phyloP scores from a whole-genome alignment of 2,113 vertebrate species.

The Leucopternis melanops region DNA sequence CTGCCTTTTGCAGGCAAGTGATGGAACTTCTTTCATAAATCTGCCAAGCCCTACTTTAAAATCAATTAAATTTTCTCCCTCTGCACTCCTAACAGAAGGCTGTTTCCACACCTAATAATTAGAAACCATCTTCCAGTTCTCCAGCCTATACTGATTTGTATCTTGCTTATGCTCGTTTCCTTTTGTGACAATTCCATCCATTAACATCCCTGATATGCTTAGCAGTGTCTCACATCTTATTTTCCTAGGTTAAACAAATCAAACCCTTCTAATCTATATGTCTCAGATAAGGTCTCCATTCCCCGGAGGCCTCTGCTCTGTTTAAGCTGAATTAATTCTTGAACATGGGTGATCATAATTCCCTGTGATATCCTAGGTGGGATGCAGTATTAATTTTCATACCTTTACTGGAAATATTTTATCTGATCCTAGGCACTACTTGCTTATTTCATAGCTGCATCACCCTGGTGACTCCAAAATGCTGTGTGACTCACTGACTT shows the following conservation, averaged over 20 bases:
- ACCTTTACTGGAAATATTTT: background rate
- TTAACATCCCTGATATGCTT: background rate
- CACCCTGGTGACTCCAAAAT: background rate
- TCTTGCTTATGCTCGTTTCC: background rate
- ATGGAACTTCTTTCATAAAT: background rate
- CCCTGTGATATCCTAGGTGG: background rate
- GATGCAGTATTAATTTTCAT: background rate
- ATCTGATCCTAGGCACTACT: background rate
- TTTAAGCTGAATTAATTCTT: background rate
- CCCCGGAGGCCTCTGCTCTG: background rate
- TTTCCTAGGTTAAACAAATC: constrained; percentile 31
- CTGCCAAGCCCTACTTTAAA: background rate
- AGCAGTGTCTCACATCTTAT: background rate
- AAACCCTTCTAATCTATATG: background rate
- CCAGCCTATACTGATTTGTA: background rate
- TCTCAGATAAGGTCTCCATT: background rate
- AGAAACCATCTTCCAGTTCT: background rate
- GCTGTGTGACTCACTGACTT: background rate
- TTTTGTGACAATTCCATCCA: background rate
- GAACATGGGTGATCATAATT: background rate
- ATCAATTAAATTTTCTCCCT: background rate
- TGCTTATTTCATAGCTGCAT: background rate
- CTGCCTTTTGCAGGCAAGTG: background rate
- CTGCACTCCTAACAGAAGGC: background rate
- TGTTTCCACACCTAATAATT: background rate